Evolutionary conservation across 1,140 invertebrate genomes (phyloP), one percentile per base, ranked within the genome.

Genomic region (Lordiphosa stackelbergi): DNA sequence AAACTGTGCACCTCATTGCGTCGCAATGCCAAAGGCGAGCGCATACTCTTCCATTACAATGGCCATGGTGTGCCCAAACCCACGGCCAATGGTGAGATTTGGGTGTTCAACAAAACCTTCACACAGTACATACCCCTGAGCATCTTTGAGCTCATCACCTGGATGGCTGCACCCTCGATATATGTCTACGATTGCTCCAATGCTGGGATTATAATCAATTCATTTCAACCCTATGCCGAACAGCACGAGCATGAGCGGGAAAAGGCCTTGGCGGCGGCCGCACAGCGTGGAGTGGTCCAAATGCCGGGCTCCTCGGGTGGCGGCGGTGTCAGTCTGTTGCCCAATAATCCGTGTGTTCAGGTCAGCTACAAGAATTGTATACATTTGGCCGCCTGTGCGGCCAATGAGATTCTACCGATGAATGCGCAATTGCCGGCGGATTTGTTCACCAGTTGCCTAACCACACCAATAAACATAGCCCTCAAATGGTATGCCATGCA

Each of bases 111-210:
- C 90, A 89, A 97, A 93, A 96, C 93, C 55, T 99, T 97, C 88
- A 99, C 97, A 0, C 97, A 99, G 90, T 99, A 99, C 90, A 99
- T 99, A 90, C 98, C 98, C 49, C 90, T 99, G 73, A 99, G 97
- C 45, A 93, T 99, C 36, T 99, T 97, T 88, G 98, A 99, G 90
- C 91, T 99, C 45, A 98, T 99, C 90, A 95, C 94, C 16, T 99
- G 98, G 98, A 99, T 99, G 97, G 97, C 96, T 48, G 94, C 95
- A 48, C 98, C 98, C 5, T 98, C 97, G 38, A 98, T 99, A 58
- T 99, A 99, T 90, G 97, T 99, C 6, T 99, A 98, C 89, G 98
- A 99, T 88, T 99, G 98, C 90, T 98, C 97, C 22, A 98, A 98
- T 91, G 98, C 98, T 7, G 98, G 97, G 37, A 95, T 97, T 51